Evolutionary conservation across 2,888 invertebrate species (phyloP).

Genomic region (Trimorus sp.): DNA sequence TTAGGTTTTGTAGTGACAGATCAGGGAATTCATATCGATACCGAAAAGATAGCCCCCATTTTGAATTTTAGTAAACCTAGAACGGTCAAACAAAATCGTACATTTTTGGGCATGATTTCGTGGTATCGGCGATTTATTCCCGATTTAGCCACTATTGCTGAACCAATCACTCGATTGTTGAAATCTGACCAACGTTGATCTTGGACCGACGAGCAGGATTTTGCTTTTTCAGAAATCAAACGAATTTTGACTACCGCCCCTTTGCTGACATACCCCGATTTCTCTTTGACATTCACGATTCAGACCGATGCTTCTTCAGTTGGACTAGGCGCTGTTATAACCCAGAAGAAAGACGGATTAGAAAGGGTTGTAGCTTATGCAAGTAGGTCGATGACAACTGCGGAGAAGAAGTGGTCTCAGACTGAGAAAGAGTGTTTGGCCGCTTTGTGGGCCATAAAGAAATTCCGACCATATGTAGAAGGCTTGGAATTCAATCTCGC

Average conservation of each 20-base stretch:
- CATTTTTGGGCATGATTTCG: background rate
- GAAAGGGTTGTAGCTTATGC: constrained; percentile 5
- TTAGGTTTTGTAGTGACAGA: background rate
- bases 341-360: background rate
- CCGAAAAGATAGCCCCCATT: background rate
- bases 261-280: constrained; percentile 1
- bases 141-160: constrained; percentile 11
- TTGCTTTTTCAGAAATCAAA: background rate
- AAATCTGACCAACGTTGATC: background rate
- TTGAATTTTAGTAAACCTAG: background rate
- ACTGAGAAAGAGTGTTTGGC: constrained; percentile 24
- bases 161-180: constrained; percentile 12
- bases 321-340: background rate
- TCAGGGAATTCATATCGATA: background rate
- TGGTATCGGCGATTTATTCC: constrained; percentile 19
- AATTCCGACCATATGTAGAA: constrained; percentile 20
- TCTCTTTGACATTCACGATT: background rate
- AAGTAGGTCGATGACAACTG: background rate
- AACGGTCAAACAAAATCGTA: background rate
- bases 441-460: constrained; percentile 20
- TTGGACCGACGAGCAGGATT: background rate
- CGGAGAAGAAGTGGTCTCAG: background rate
- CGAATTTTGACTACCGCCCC: background rate
- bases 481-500: background rate
- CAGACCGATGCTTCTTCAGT: constrained; percentile 12